These are phyloP conservation scores for Meles meles DNA, from an alignment of 2,113 vertebrate genomes.

Conservation along the genomic window DNA sequence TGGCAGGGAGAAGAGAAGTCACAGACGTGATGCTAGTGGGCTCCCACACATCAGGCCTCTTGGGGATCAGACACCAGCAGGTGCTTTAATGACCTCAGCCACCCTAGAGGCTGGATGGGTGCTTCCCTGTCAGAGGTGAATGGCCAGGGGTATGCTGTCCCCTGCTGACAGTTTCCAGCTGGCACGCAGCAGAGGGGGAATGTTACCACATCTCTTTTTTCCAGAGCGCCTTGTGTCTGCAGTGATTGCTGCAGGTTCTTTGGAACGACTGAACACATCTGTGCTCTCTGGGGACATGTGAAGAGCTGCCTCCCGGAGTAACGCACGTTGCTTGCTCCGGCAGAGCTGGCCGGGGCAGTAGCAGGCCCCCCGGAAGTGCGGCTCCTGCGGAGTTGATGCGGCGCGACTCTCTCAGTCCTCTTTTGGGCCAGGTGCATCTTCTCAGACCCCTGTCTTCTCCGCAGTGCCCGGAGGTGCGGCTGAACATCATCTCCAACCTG, in stretches of 20 bases:
- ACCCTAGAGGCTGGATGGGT: background rate
- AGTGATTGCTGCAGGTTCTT: background rate
- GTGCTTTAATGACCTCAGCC: background rate
- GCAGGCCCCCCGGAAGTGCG: background rate
- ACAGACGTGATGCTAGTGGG: background rate
- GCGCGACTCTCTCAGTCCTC: background rate
- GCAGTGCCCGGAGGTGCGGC: slow-evolving; percentile 82
- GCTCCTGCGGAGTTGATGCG: rapidly evolving
- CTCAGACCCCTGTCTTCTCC: background rate
- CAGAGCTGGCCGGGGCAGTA: background rate
- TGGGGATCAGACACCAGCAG: background rate
- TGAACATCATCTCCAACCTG: slow-evolving; percentile 85
- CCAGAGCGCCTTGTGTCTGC: background rate
- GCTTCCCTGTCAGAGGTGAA: background rate
- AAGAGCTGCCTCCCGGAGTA: background rate
- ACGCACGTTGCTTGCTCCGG: background rate
- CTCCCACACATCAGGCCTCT: background rate
- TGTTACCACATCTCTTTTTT: background rate
- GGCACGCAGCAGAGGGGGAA: background rate
- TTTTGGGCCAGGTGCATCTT: rapidly evolving
- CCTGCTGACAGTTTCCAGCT: background rate
- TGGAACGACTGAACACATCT: background rate
- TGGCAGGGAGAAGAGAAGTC: background rate
- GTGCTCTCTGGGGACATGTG: background rate
- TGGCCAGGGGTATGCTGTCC: background rate